Base-by-base conservation (phyloP, 2,113 vertebrate genomes). In the Eudyptes chrysolophus region DNA sequence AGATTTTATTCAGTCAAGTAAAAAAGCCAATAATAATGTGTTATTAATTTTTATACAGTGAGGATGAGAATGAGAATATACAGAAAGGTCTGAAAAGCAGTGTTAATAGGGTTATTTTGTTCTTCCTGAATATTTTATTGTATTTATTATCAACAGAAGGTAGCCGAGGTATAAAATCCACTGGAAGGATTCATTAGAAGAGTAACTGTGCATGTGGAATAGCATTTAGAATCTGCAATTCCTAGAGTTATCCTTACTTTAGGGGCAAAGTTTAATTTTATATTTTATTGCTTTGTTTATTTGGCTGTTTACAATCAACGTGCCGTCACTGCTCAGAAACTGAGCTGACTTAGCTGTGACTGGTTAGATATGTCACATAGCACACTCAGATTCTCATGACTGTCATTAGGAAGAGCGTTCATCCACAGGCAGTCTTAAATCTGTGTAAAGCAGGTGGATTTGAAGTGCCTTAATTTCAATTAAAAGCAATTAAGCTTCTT, bases 1-100 rank as follows among this genome's bases (percentile, higher is more conserved):
- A 88, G 61, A 89, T 94, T 97, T 96, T 92, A 78, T 92, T 92
- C 58, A 62, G 44, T 32, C 38, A 88, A 80, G 58, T 83, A 75
- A 74, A 87, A 77, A 93, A 54, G 4, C 19, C 2, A 3, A 55
- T 76, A 93, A 46, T 88, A 85, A 77, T 62, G 42, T 84, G 57
- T 44, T 90, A 88, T 52, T 90, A 78, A 29, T 80, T 90, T 90
- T 92, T 80, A 69, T 57, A 51, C 7, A 42, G 58, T 42, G 58
- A 86, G 86, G 92, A 88, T 46, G 32, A 90, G 69, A 42, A 88
- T 12, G 2, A 44, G 68, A 72, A 92, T 74, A 70, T 49, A 60
- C 13, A 83, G 54, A 86, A 83, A 65, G 40, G 14, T 79, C 55
- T 92, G 84, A 72, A 72, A 76, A 75, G 13, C 36, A 51, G 24